phyloP scores from a whole-genome alignment of 2,888 invertebrate genomes.

The Drosophila algonquin region DNA sequence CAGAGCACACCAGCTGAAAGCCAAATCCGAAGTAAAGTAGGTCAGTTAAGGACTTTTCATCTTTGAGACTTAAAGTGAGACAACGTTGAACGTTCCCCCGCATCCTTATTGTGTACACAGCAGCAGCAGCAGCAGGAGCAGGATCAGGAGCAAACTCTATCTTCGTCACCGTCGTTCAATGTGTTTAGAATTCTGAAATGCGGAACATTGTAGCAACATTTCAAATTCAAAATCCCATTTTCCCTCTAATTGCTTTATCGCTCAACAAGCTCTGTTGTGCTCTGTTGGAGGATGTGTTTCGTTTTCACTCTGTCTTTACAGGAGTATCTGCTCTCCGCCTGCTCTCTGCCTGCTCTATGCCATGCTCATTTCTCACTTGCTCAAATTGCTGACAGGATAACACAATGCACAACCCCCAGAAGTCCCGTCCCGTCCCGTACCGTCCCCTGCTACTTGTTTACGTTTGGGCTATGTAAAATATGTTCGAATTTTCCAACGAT shows the following conservation, averaged over 20 bases:
- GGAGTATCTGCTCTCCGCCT: slow-evolving; percentile 12
- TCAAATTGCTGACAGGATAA: slow-evolving; percentile 56
- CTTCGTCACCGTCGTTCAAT: slow-evolving; percentile 1
- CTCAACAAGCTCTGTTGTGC: slow-evolving; percentile 79
- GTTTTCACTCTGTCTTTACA: slow-evolving; percentile 13
- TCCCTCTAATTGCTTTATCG: slow-evolving; percentile 80
- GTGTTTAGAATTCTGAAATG: slow-evolving; percentile 32
- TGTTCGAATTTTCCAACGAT: slow-evolving; percentile 81
- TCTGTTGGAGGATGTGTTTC: slow-evolving; percentile 62
- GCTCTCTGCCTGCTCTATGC: slow-evolving; percentile 20
- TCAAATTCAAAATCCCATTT: slow-evolving; percentile 80
- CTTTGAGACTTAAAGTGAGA: slow-evolving; percentile 63
- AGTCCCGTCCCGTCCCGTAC: background rate
- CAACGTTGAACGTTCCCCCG: slow-evolving; percentile 1
- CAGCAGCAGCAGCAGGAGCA: slow-evolving; percentile 35
- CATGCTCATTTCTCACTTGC: slow-evolving; percentile 66
- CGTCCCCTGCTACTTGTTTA: slow-evolving; percentile 62
- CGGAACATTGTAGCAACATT: slow-evolving; percentile 68
- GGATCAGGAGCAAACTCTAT: slow-evolving; percentile 31
- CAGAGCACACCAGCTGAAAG: slow-evolving; percentile 26
- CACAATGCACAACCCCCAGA: slow-evolving; percentile 26
- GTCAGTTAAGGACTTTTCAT: slow-evolving; percentile 67
- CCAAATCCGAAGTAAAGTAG: slow-evolving; percentile 60
- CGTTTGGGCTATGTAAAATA: slow-evolving; percentile 82
- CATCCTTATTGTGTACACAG: slow-evolving; percentile 75